Base-by-base conservation (phyloP, 2,797 vertebrate species). In the Borostomias antarcticus region DNA sequence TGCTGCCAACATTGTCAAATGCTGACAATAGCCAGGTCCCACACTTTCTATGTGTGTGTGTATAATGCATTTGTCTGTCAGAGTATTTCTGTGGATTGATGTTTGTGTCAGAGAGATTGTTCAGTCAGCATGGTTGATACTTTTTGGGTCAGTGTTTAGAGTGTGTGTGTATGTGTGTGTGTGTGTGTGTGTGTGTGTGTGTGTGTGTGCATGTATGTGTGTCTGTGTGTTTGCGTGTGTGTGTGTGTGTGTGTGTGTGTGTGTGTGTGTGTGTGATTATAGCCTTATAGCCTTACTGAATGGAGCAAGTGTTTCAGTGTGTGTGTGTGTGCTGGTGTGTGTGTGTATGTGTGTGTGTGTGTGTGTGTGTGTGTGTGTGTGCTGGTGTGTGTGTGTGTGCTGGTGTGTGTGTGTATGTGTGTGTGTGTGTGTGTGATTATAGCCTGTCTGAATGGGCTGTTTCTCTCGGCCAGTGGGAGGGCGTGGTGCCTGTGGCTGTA, bases 401-500 rank as follows among this genome's bases (percentile, higher is more conserved):
- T n/a, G n/a, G n/a, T n/a, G n/a, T 58, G 40, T 62, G 43, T 45
- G 59, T 58, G 66, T 62, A 28, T 29, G 61, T 37, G 61, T 37
- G 50, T 21, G 43, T 43, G 62, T 35, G 61, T 57, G 72, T 60
- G 84, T 61, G 82, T 77, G 81, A 82, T 87, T 88, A 84, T 69
- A 84, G 82, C 66, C 75, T 68, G 65, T 65, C 81, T 92, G 87
- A 92, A 91, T 89, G 84, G 83, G 68, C 76, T 68, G 85, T 91
- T 89, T 89, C 87, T 85, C 86, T 78, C 77, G 78, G 81, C 79
- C 87, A 80, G 86, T 87, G 86, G 90, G 90, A 86, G 85, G 86
- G 88, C 80, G 88, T 90, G 88, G 88, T 57, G 87, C 89, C 89
- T 88, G 90, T 85, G 86, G 88, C 86, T 89, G 87, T 85, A 89